These are phyloP conservation scores for Polyommatus icarus DNA, from an alignment of 2,888 invertebrate species.

Conservation along the genomic window DNA sequence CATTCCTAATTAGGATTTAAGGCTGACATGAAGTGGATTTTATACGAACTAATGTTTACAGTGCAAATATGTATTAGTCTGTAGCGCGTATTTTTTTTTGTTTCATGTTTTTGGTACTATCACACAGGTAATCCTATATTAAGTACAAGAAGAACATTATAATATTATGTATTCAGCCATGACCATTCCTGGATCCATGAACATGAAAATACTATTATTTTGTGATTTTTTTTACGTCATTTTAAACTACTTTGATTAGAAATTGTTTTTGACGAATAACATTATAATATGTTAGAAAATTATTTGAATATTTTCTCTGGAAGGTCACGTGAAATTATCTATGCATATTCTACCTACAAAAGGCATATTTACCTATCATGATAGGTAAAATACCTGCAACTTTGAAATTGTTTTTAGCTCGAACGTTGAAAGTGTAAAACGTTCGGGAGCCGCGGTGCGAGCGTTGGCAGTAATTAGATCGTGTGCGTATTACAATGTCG, in stretches of 20 bases:
- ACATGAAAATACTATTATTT: no score
- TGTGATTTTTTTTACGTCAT: no score
- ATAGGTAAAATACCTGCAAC: not conserved
- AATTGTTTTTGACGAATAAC: no score
- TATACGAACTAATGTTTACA: not conserved
- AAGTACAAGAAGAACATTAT: no score
- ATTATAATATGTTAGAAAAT: not conserved
- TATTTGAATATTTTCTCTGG: not conserved
- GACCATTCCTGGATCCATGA: no score
- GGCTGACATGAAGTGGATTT: not conserved
- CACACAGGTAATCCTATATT: no score
- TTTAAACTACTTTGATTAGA: no score
- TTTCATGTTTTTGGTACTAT: no score
- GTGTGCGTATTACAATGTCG: constrained; percentile 25
- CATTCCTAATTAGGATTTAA: not conserved
- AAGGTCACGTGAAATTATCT: not conserved
- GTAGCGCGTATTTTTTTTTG: no score
- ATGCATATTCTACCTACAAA: not conserved
- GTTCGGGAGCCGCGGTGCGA: constrained; percentile 5
- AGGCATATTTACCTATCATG: not conserved
- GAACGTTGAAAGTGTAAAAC: not conserved
- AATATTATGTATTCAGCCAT: no score
- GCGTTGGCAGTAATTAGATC: constrained; percentile 21
- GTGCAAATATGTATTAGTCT: not conserved
- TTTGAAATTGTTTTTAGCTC: not conserved